Evolutionary conservation across 1,140 invertebrate genomes (phyloP).

Genomic region (Drosophila ironensis): DNA sequence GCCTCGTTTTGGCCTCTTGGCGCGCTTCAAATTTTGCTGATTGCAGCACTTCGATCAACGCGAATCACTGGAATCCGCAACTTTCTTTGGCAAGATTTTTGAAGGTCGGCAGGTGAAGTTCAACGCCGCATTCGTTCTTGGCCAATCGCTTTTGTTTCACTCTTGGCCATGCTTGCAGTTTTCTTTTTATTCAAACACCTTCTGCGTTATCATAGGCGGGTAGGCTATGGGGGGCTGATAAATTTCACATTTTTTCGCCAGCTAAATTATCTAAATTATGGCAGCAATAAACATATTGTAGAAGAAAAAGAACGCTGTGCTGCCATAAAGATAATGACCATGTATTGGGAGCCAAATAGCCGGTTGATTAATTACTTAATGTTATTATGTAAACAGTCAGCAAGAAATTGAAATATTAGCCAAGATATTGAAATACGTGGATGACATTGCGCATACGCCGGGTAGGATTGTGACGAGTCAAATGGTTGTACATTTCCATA

Average conservation of each 20-base stretch:
- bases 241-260: slow-evolving; percentile 27
- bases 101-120: slow-evolving; percentile 56
- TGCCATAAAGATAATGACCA: slow-evolving; percentile 59
- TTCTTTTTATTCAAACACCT: slow-evolving; percentile 16
- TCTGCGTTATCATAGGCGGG: slow-evolving; percentile 45
- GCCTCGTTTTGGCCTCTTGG: slow-evolving; percentile 12
- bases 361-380: slow-evolving; percentile 59
- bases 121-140: slow-evolving; percentile 50
- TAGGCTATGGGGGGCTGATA: slow-evolving; percentile 24
- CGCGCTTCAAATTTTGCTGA: slow-evolving; percentile 28
- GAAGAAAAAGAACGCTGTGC: slow-evolving; percentile 12
- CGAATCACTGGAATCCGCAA: slow-evolving; percentile 23
- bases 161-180: slow-evolving; percentile 23
- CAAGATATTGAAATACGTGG: neutral
- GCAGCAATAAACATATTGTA: slow-evolving; percentile 23
- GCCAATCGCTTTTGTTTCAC: slow-evolving; percentile 14
- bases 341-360: slow-evolving; percentile 43
- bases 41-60: slow-evolving; percentile 42
- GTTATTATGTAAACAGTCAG: slow-evolving; percentile 26
- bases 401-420: neutral
- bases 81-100: slow-evolving; percentile 42
- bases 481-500: no score
- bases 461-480: no score
- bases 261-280: slow-evolving; percentile 62
- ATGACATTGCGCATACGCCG: neutral